Base-by-base conservation (phyloP, 2,888 invertebrate genomes). In the Myopa tessellatipennis region DNA sequence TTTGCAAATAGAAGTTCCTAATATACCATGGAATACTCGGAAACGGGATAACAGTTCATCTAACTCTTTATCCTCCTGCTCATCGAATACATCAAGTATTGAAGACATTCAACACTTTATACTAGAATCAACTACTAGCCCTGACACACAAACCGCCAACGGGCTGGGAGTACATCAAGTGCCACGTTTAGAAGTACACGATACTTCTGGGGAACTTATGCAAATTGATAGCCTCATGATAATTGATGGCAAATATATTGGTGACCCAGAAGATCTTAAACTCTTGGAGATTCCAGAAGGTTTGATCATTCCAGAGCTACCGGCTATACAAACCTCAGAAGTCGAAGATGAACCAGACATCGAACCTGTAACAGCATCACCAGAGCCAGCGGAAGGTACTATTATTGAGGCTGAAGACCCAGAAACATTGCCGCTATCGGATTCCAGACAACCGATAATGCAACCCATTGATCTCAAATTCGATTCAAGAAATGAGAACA, bases 161-260 rank as follows among this genome's bases (percentile, higher is more conserved):
- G 77, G 78, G 0, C 81, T 81, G 0, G 82, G 81, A 10, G 84
- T 83, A 63, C 87, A 86, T 77, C 86, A 86, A 78, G 93, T 93
- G 0, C 95, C 95, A 0, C 90, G 94, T 74, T 89, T 95, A 0
- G 94, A 95, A 87, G 92, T 95, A 12, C 94, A 94, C 85, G 93
- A 94, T 82, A 93, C 92, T 72, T 92, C 92, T 60, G 94, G 94
- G 0, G 92, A 93, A 80, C 87, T 94, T 12, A 91, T 94, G 87
- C 91, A 92, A 83, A 88, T 92, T 70, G 92, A 92, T 83, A 92
- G 92, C 81, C 86, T 92, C 2, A 91, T 91, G 90, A 89, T 92
- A 60, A 88, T 92, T 26, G 88, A 89, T 83, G 88, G 89, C 3
- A 86, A 88, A 82, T 88, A 90, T 78, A 88, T 89, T 60, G 90